These are phyloP conservation scores for Eristalinus aeneus DNA, from an alignment of 2,888 invertebrate species.

Conservation along the genomic window DNA sequence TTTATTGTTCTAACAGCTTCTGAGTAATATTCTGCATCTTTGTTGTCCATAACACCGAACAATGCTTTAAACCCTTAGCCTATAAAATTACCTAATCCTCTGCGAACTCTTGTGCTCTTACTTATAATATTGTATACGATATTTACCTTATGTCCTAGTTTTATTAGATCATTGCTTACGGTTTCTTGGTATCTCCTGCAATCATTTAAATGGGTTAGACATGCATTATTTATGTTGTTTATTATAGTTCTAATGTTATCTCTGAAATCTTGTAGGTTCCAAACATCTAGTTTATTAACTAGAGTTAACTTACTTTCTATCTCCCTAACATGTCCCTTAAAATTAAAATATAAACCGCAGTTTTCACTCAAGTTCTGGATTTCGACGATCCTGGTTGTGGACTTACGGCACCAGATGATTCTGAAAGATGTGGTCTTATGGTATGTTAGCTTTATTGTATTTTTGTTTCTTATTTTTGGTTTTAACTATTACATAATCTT, in stretches of 20 bases:
- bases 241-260: not conserved
- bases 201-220: not conserved
- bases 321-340: not conserved
- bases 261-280: not conserved
- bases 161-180: not conserved
- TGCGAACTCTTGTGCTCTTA: not conserved
- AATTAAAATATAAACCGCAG: not conserved
- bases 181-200: not conserved
- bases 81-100: not conserved
- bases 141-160: not conserved
- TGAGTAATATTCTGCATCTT: conserved; percentile 8
- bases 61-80: not conserved
- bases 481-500: not conserved
- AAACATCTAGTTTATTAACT: not conserved
- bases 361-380: conserved; percentile 2
- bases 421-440: not conserved
- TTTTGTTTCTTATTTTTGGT: no score
- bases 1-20: conserved; percentile 7
- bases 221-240: not conserved
- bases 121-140: not conserved
- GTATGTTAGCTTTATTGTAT: not conserved
- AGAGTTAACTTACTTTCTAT: conserved; percentile 3
- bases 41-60: conserved; percentile 1
- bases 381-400: not conserved
- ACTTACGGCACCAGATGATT: not conserved